phyloP scores from a whole-genome alignment of 2,888 invertebrate species.

The Maniola hyperantus region DNA sequence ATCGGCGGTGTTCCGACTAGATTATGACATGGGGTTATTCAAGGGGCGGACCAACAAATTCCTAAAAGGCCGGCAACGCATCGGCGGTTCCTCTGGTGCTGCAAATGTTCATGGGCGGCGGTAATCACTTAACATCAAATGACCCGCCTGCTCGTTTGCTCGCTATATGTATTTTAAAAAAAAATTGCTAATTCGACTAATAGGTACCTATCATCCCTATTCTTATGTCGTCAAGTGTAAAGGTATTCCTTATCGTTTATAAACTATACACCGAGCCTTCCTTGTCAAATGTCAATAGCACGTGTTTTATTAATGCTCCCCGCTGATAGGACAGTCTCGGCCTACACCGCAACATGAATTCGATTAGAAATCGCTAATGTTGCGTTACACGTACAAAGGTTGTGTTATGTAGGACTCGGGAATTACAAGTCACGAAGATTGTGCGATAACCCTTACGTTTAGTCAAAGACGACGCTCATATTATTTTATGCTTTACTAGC shows the following conservation, averaged over 20 bases:
- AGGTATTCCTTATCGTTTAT: slow-evolving; percentile 25
- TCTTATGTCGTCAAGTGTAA: slow-evolving; percentile 27
- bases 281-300: slow-evolving; percentile 40
- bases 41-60: too few relatives aligned
- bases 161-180: too few relatives aligned
- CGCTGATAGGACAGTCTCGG: slow-evolving; percentile 29
- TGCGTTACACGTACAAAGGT: slow-evolving; percentile 1
- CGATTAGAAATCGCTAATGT: slow-evolving; percentile 19
- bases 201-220: too few relatives aligned
- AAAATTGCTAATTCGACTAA: too few relatives aligned
- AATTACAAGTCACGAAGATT: slow-evolving; percentile 11
- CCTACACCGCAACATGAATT: slow-evolving; percentile 11
- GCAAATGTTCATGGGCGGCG: too few relatives aligned
- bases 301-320: slow-evolving; percentile 40
- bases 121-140: too few relatives aligned
- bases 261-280: slow-evolving; percentile 34
- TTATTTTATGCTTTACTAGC: background rate
- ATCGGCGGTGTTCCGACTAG: too few relatives aligned
- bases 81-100: too few relatives aligned
- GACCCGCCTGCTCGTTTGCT: too few relatives aligned
- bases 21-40: too few relatives aligned
- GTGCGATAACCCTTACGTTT: background rate
- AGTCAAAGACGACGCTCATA: background rate
- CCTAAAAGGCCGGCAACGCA: too few relatives aligned
- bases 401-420: background rate